Conservation (phyloP, 2,888 invertebrate species). For the Stramonita haemastoma region DNA sequence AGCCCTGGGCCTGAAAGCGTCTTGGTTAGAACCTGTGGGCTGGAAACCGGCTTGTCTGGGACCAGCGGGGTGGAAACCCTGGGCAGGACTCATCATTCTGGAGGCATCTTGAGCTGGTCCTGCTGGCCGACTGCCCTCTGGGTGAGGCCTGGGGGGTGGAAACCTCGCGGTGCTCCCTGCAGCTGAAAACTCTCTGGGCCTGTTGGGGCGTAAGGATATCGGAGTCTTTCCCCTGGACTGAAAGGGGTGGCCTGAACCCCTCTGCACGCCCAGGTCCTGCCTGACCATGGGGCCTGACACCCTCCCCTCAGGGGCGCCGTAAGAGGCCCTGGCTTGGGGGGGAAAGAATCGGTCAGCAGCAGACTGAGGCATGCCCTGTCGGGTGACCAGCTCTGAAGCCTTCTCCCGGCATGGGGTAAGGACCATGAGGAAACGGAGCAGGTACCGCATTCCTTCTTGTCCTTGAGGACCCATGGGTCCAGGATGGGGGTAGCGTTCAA, state of each 20-base stretch:
- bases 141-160: neutral
- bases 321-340: constrained; percentile 24
- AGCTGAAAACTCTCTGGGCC: neutral
- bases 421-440: constrained; percentile 37
- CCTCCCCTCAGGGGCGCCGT: constrained; percentile 5
- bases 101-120: neutral
- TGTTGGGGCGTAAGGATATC: constrained; percentile 6
- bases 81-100: neutral
- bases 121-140: neutral
- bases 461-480: neutral
- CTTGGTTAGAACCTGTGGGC: neutral
- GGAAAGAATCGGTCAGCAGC: constrained; percentile 7
- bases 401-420: constrained; percentile 40
- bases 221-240: constrained; percentile 12
- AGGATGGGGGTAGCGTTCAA: neutral
- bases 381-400: constrained; percentile 20
- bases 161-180: neutral
- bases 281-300: neutral
- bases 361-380: neutral
- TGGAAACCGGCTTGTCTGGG: neutral
- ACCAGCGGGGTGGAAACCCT: neutral
- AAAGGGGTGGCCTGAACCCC: constrained; percentile 2
- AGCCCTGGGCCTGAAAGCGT: neutral
- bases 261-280: neutral
- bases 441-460: constrained; percentile 2